Evolutionary conservation across 2,113 vertebrate species (phyloP), one percentile per base, ranked within the genome.

Genomic region (Plecotus auritus): DNA sequence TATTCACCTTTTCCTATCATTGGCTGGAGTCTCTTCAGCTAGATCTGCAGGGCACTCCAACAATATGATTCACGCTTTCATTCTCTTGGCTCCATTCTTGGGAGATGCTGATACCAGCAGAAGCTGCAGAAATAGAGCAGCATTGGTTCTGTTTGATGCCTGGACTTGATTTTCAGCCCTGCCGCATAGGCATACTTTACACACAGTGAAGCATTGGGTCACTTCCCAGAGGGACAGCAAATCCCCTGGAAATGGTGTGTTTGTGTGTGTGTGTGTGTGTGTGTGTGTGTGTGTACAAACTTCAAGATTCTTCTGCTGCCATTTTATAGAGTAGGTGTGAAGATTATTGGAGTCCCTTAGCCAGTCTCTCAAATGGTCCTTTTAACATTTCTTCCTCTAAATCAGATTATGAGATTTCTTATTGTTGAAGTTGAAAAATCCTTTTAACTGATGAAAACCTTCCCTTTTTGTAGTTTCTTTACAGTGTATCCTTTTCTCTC

Each of bases 401-500:
- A 64, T 77, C 81, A 51, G 70, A 91, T 83, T 67, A 90, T 7
- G 93, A 90, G 70, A 35, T 82, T 88, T 84, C 80, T 77, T 77
- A 20, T 54, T n/a, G n/a, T 78, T 32, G 7, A 77, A 73, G 61
- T 42, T 28, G 82, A 88, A 81, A 85, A 91, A 85, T 78, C 73
- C 92, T 85, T 82, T 93, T 73, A 91, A 88, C 70, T 80, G 47
- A 87, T 70, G 69, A 80, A 91, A 80, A n/a, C 26, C 32, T 14
- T 35, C 61, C 59, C 35, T 64, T 87, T 89, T 51, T 47, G 40
- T 40, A 94, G 10, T 83, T 92, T 78, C 90, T 86, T 94, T 95
- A 67, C 30, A 69, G 20, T 0, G 4, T 12, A 20, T 70, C 66
- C 30, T 2, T 77, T 85, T 37, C 47, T 77, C 40, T 94, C 56